These are phyloP conservation scores for Phasia obesa DNA, from an alignment of 2,888 invertebrate genomes.

Conservation along the genomic window DNA sequence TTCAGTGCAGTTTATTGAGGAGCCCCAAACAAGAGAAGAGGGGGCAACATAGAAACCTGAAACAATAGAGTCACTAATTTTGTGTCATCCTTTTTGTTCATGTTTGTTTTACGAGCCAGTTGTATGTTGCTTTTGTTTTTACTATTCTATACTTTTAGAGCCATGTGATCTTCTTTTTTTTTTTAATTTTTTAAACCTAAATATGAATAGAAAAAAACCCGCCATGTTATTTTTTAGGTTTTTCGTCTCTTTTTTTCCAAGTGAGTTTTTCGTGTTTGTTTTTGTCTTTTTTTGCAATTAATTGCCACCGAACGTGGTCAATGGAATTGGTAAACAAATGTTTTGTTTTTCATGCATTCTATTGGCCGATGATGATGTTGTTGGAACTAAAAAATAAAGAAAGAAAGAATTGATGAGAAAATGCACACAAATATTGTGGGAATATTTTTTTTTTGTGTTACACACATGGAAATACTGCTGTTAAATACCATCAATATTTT, in stretches of 20 bases:
- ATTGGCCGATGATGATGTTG: conserved; percentile 58
- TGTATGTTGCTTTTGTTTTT: conserved; percentile 20
- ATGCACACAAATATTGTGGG: conserved; percentile 7
- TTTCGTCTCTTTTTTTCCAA: conserved; percentile 14
- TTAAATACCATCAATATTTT: conserved; percentile 26
- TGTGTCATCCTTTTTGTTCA: conserved; percentile 63
- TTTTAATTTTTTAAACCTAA: not conserved
- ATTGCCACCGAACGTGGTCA: conserved; percentile 71
- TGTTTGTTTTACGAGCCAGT: conserved; percentile 64
- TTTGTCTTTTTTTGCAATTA: conserved; percentile 60
- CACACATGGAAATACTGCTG: conserved; percentile 26
- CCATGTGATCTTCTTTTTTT: conserved; percentile 15
- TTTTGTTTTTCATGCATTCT: conserved; percentile 64
- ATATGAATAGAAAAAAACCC: too few species aligned
- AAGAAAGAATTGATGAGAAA: not conserved
- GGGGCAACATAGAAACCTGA: not conserved
- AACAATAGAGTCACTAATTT: conserved; percentile 71
- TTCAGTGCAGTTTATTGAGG: not conserved
- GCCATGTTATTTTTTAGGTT: conserved; percentile 22
- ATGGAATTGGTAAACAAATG: conserved; percentile 70
- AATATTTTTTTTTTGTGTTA: not conserved
- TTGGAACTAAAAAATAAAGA: not conserved
- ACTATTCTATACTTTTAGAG: not conserved
- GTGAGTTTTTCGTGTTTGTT: conserved; percentile 16
- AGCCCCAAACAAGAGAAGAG: conserved; percentile 3